Base-by-base conservation (phyloP, 2,113 vertebrate species). In the Rhagologus leucostigma region DNA sequence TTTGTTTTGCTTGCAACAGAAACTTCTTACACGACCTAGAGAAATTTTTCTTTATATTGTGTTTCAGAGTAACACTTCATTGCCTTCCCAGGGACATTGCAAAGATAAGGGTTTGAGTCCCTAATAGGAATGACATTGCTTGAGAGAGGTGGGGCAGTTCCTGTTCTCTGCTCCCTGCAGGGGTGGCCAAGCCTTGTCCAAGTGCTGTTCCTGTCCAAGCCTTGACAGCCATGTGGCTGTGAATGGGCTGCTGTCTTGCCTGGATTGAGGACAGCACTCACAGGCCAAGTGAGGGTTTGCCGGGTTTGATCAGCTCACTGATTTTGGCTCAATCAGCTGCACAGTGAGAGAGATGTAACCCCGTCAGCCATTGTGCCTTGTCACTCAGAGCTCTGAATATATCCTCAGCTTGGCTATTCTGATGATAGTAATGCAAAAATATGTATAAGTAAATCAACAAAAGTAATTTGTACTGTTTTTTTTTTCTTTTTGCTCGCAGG, bases 131-230 rank as follows among this genome's bases (percentile, higher is more conserved):
- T 33, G 9, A 6, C 17, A 60, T 49, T 30, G 16, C 20, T 19
- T 79, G 32, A 11, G 47, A 27, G 13, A 39, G 10, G 15, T 19
- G 52, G 20, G 50, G 30, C 6, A 9, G 24, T 7, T 55, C 14
- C 83, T 49, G 17, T 55, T 32, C n/a, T 53, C 55, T 85, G 41
- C 17, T 37, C 10, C 11, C 6, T 69, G 46, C 23, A 46, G 55
- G 0, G 0, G 30, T 55, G 33, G 9, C 33, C 3, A 4, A 37
- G 11, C 35, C 37, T 11, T 13, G 27, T 26, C 22, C 56, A 11
- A 35, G 56, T 35, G 21, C n/a, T 59, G 33, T 11, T 24, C 56
- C 56, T 59, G 22, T 16, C 35, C 3, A 4, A 42, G 17, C 35
- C 37, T 8, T 15, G n/a, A 21, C 21, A 57, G 32, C 9, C 30